Percentiles rank a stretch among this genome's conserved stretches.
Evolutionary conservation across 2,113 vertebrate genomes (phyloP).

Genomic region (Quiscalus mexicanus): DNA sequence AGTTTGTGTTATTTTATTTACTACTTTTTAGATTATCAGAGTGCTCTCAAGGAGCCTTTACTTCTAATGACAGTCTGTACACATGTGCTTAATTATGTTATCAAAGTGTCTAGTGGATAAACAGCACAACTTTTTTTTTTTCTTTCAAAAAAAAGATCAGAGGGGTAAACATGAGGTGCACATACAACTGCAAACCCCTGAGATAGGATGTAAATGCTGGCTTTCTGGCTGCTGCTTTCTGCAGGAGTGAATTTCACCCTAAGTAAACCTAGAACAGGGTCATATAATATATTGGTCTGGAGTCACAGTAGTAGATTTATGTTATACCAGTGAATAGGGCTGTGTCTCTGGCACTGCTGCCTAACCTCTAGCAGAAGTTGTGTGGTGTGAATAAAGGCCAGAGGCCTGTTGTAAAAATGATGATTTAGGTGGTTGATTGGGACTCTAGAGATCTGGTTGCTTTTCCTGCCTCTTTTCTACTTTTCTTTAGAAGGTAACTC

Average conservation of each 20-base stretch:
- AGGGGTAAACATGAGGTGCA: background rate
- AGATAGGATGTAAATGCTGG: background rate
- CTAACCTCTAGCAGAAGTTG: slow-evolving; percentile 32
- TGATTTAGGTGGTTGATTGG: slow-evolving; percentile 21
- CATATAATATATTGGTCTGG: background rate
- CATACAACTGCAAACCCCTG: background rate
- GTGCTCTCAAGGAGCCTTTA: background rate
- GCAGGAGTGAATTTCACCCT: background rate
- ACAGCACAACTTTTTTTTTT: background rate
- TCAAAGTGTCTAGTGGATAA: background rate
- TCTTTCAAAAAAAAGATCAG: background rate
- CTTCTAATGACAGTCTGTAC: background rate
- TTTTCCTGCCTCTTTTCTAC: slow-evolving; percentile 22
- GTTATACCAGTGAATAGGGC: background rate
- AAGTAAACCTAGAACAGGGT: background rate
- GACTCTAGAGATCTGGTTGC: background rate
- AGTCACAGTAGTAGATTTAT: slow-evolving; percentile 15
- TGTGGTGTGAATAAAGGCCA: slow-evolving; percentile 53
- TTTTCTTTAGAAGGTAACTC: slow-evolving; percentile 5
- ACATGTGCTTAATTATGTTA: background rate
- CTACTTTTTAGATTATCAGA: background rate
- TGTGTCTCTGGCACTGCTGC: slow-evolving; percentile 29
- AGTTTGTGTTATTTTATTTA: background rate
- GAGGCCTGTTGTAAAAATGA: slow-evolving; percentile 27
- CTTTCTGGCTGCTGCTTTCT: background rate